Evolutionary conservation across 2,888 invertebrate genomes (phyloP), one percentile per base, ranked within the genome.

Genomic region (Argynnis bischoffii): DNA sequence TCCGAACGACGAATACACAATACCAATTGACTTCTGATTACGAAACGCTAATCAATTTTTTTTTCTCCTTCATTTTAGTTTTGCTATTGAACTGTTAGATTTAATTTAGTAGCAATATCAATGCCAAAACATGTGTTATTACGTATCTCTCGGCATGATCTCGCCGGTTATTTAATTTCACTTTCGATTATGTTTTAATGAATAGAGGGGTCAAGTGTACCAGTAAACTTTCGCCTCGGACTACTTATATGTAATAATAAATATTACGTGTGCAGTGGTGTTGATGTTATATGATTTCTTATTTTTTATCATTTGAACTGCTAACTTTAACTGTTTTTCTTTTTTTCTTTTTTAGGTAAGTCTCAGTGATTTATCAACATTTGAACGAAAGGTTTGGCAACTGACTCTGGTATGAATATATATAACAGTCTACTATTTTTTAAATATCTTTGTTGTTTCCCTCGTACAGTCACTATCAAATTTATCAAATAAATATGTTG

Each of bases 181-280:
- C 90, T 90, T 90, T 92, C 88, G 84, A 86, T 90, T 86, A 85
- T 85, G 80, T 82, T 83, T 79, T 87, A 87, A 89, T 90, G 89
- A 88, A 87, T 84, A 82, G 84, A 79, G 85, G 83, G 90, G 90
- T 90, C 90, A 88, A 81, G 76, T 76, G 76, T 72, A 73, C 75
- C 76, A 78, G 79, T 83, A 83, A 79, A 87, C 90, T 90, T 90
- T 90, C 89, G 90, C 87, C 84, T 72, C 77, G 71, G 85, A 88
- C 87, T 70, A 76, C 75, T 78, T 79, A 77, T 85, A 81, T 85
- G 48, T 84, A 87, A 85, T 81, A 77, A 51, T 16, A 61, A 80
- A 77, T 82, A 73, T 82, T 84, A 74, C 66, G 70, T 61, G 13
- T 41, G 35, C 35, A 41, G 11, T 41, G 35, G 35, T 64, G 60